Base-by-base conservation (phyloP, 2,797 vertebrate species). In the Semaprochilodus insignis region DNA sequence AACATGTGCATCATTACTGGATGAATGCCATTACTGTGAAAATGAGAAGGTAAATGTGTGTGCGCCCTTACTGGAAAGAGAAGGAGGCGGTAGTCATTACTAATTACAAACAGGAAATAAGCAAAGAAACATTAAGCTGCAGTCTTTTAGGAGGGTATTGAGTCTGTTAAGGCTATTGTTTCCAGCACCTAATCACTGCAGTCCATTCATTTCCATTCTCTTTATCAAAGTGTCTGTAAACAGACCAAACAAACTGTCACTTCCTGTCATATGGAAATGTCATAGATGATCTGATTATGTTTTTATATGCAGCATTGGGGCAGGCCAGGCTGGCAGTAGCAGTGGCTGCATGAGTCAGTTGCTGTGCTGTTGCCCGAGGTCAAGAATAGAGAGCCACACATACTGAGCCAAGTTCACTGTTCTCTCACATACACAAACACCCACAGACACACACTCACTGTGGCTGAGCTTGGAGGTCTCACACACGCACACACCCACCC, bases 141-240 rank as follows among this genome's bases (percentile, higher is more conserved):
- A 75, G 76, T 81, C 73, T 81, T 36, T 69, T 80, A 44, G 15
- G 51, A 80, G 66, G 48, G 60, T 74, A 75, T 81, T 69, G 52
- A 76, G 25, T 67, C 19, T 7, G 40, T 31, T 31, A 31, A 67
- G 62, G 19, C 19, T 16, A 76, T 81, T 75, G 63, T 81, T 81
- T 76, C 63, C 36, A 75, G 34, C 36, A 59, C 63, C 73, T 69
- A 81, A 76, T 81, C 23, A 67, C 80, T 40, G 59, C 48, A 66
- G 71, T 66, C 8, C 62, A 48, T 54, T 63, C 54, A 11, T 57
- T 81, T 74, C 71, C 79, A 74, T 74, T 34, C 60, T 34, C 71
- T 11, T 3, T 65, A 74, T 34, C 16, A 74, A 54, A 34, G 71
- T 19, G 5, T 40, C 14, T 3, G n/a, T 62, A 76, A 34, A 63